Conservation (phyloP, 1,140 invertebrate species). For the Drosophila santomea region DNA sequence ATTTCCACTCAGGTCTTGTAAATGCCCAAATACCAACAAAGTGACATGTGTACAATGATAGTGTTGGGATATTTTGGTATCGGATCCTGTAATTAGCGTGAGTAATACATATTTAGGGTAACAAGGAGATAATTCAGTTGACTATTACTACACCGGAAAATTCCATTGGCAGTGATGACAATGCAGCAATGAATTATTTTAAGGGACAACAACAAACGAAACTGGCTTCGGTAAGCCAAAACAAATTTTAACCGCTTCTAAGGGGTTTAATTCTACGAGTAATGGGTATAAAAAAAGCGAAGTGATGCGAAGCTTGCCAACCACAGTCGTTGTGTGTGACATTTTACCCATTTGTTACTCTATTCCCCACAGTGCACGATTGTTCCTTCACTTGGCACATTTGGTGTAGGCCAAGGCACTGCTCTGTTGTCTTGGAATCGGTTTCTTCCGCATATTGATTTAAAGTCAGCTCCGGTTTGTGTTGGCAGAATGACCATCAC, state of each 20-base stretch:
- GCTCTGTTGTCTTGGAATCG: neutral
- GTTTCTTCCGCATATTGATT: slow-evolving; percentile 25
- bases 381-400: neutral
- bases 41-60: no score
- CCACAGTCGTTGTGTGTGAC: neutral
- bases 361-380: neutral
- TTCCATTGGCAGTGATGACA: slow-evolving; percentile 6
- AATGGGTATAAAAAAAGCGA: no score
- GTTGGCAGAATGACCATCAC: slow-evolving; percentile 23
- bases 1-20: neutral
- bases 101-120: slow-evolving; percentile 6
- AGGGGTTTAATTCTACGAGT: no score
- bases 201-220: no score
- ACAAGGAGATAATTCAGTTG: slow-evolving; percentile 14
- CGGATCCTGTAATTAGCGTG: slow-evolving; percentile 11
- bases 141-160: slow-evolving; percentile 5
- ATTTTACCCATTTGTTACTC: slow-evolving; percentile 7
- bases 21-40: no score
- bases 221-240: no score
- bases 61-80: neutral
- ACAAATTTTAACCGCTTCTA: no score
- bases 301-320: no score
- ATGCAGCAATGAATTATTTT: no score
- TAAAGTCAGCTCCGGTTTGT: slow-evolving; percentile 38
- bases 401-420: neutral